Evolutionary conservation across 2,113 vertebrate species (phyloP), one percentile per base, ranked within the genome.

Genomic region (Okapia johnstoni): DNA sequence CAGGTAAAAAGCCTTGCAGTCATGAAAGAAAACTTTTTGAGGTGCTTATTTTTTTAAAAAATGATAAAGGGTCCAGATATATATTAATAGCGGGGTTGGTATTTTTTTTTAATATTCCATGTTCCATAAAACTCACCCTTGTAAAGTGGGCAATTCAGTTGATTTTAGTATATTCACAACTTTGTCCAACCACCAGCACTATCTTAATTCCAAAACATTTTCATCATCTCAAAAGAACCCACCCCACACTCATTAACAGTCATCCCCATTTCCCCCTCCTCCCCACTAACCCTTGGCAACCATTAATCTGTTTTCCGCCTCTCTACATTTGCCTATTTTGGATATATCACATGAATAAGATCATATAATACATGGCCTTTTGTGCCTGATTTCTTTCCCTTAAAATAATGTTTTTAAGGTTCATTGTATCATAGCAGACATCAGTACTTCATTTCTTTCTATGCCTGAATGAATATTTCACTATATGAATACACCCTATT

Each of bases 1-100:
- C 85, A 97, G 93, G 66, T 88, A 76, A 97, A 97, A 97, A 81
- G 76, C 28, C 48, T 89, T 19, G 2, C 1, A 52, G 46, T 87
- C 57, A 97, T 77, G 96, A 85, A 98, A 98, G 97, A 36, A 96
- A 96, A 63, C 36, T 93, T 70, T 92, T 60, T 50, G 52, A 93
- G 50, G 48, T 36, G 14, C 17, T 85, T 88, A 57, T 89, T 73
- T 77, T 61, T 61, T 61, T 14, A 43, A 48, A 33, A 14, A 73
- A 33, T 10, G 15, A 63, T n/a, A 66, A 40, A 6, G n/a, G 54
- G 5, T 50, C 43, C 33, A 80, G 28, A 28, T 88, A 79, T 80
- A 73, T 79, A 94, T 88, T 73, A 89, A 93, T n/a, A 25, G 5
- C 46, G 43, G 36, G 13, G 2, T 55, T 19, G 54, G 77, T 87